phyloP scores from a whole-genome alignment of 2,888 invertebrate genomes.

The Metellina segmentata region DNA sequence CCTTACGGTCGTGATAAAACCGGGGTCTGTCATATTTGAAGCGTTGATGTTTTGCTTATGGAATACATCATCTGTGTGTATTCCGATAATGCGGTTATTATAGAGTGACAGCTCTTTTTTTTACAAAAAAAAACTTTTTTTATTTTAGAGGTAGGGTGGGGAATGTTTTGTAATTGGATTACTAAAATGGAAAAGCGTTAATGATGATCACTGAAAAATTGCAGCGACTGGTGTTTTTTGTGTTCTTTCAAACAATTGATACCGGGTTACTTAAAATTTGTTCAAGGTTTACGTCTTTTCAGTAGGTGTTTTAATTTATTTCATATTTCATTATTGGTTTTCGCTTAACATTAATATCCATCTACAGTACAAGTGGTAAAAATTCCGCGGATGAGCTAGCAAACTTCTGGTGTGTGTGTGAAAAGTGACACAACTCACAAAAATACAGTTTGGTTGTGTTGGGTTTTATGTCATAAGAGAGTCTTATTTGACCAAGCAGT shows the following conservation, averaged over 20 bases:
- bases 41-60: constrained; percentile 74
- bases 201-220: neutral
- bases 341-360: neutral
- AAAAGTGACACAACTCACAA: no score
- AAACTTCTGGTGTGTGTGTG: no score
- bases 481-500: no score
- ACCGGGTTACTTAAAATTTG: neutral
- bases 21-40: constrained; percentile 68
- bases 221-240: neutral
- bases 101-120: constrained; percentile 44
- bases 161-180: neutral
- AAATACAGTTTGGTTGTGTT: no score
- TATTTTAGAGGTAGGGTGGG: neutral
- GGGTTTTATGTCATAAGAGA: no score
- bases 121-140: neutral
- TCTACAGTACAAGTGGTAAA: neutral
- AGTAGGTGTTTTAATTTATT: neutral
- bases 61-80: constrained; percentile 27
- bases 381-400: no score
- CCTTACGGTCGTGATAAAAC: constrained; percentile 59
- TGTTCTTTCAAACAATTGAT: neutral
- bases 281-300: neutral
- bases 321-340: neutral
- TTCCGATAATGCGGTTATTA: constrained; percentile 69
- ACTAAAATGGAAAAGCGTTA: neutral